Evolutionary conservation across 2,888 invertebrate species (phyloP), one percentile per base, ranked within the genome.

Genomic region (Beris chalybata): DNA sequence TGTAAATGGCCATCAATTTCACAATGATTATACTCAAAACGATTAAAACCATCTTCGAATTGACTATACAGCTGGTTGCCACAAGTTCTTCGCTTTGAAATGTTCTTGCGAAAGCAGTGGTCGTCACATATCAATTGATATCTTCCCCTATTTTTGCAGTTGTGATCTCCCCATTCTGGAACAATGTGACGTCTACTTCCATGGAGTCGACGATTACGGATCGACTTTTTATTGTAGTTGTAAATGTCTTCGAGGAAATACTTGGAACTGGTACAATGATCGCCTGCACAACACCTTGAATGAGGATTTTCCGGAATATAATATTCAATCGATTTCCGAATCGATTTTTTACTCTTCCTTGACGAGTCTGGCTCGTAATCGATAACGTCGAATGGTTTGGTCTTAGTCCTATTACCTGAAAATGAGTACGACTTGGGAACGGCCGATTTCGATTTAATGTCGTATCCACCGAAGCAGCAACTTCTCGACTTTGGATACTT

Each of bases 351-450:
- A 58, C 79, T 78, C 11, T 77, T 76, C 3, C 79, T 73, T 29
- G 63, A 65, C 5, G 55, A 43, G 3, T 79, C 79, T 66, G 78
- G 72, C 65, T 79, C 78, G 64, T 79, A 79, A 73, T 79, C 79
- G 64, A 79, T 79, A 59, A 79, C 78, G 69, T 79, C 79, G 67
- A 79, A 79, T n/a, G 79, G 79, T 71, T 76, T 78, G 2, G 79
- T 79, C 72, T 79, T 79, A 5, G 72, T 72, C 4, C 73, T 71
- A 38, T 71, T 71, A 38, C 71, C 74, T 71, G 79, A 79, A 47
- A 81, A 81, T 9, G 81, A 81, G 71, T 80, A 80, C 5, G 81
- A 81, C 69, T 81, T 81, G 66, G 80, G 80, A 71, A 81, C 78
- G 30, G 57, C 12, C 43, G 61, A 57, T 43, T 56, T 63, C 22